Conservation (phyloP, 1,140 invertebrate genomes). For the Tenebrio molitor region DNA sequence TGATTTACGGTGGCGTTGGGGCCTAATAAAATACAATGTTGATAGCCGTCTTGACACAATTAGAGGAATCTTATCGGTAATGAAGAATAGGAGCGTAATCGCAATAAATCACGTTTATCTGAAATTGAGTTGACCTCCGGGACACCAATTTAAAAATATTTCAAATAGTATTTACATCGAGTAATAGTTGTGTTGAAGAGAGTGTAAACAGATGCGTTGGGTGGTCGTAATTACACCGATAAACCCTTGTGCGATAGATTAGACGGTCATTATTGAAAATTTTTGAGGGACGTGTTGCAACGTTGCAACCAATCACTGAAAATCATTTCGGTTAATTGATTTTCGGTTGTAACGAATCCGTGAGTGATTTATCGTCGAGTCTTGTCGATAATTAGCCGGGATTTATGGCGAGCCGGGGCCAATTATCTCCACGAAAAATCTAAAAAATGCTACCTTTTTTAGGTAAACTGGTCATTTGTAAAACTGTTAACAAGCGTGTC, state of each 20-base stretch:
- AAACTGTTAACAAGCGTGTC: slow-evolving; percentile 37
- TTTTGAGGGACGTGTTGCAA: not conserved
- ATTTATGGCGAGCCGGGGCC: not conserved
- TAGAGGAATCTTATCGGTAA: slow-evolving; percentile 20
- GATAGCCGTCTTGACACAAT: slow-evolving; percentile 28
- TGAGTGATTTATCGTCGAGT: slow-evolving; percentile 21
- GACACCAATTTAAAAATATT: slow-evolving; percentile 38
- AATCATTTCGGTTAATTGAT: not conserved
- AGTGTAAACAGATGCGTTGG: slow-evolving; percentile 35
- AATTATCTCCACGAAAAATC: slow-evolving; percentile 24
- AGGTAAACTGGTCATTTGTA: slow-evolving; percentile 26
- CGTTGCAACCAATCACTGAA: not conserved
- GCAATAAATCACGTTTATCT: slow-evolving; percentile 31
- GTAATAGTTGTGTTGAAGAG: slow-evolving; percentile 17
- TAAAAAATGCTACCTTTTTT: slow-evolving; percentile 33
- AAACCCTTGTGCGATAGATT: not conserved
- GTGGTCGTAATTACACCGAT: slow-evolving; percentile 31
- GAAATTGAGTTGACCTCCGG: slow-evolving; percentile 26
- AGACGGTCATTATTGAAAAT: not conserved
- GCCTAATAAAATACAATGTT: slow-evolving; percentile 8
- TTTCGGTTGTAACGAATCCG: not conserved
- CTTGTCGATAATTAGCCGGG: slow-evolving; percentile 17
- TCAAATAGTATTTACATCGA: slow-evolving; percentile 20
- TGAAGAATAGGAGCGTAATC: slow-evolving; percentile 32
- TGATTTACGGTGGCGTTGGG: slow-evolving; percentile 3